Evolutionary conservation across 2,113 vertebrate genomes (phyloP), one percentile per base, ranked within the genome.

Genomic region (Pseudonaja textilis): DNA sequence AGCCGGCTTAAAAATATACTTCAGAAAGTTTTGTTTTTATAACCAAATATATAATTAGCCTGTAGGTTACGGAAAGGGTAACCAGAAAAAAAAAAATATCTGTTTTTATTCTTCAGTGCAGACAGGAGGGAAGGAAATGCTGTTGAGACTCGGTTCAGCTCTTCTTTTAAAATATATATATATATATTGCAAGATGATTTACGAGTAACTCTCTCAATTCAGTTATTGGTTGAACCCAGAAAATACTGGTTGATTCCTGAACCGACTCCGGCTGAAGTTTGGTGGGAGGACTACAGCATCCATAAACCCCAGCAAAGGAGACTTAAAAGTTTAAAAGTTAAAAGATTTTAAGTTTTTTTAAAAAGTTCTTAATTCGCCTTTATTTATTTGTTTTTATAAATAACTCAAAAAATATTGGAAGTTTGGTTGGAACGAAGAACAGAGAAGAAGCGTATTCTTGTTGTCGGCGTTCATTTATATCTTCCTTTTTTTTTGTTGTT

Each of bases 21-120:
- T 47, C 61, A 22, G 50, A 87, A 87, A 56, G 45, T 87, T 55
- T 89, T 89, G 1, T 9, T 69, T 88, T 57, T 92, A 54, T 20
- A 34, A 45, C 61, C 91, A 81, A 29, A 52, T 45, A 89, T 92
- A 92, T 92, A 92, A 89, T 92, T 92, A 92, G 23, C 34, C 88
- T 29, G 34, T 7, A 52, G 91, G 91, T 92, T 92, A 92, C 14
- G 10, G 23, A 42, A 87, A 92, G 91, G 91, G 25, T n/a, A 92
- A 92, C 59, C 26, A 45, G 45, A 29, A 45, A 5, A 47, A 42
- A 55, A 10, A 59, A 42, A 54, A 69, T 34, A 14, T 23, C 4
- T 86, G 81, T 59, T 29, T 91, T n/a, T 29, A 42, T 47, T 87
- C 86, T 91, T 56, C 5, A 7, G 39, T 0, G 54, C 8, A 42